A percentile compares a stretch with the other conserved stretches of the same genome.
These are phyloP conservation scores for Anas platyrhynchos DNA, from an alignment of 2,113 vertebrate species.

Conservation along the genomic window DNA sequence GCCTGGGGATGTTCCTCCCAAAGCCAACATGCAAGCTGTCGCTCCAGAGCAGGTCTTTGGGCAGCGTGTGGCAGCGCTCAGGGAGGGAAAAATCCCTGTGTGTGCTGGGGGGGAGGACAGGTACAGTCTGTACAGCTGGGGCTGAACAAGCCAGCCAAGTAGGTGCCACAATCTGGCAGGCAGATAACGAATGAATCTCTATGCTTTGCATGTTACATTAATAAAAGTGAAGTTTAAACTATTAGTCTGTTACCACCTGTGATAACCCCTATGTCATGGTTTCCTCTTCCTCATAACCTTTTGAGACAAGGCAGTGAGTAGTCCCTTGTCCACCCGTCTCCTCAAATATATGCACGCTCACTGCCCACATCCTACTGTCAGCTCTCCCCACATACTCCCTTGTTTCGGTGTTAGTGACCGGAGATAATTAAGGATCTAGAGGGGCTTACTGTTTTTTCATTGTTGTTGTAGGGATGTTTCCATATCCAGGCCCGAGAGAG, in stretches of 20 bases:
- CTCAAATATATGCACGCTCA: rapidly evolving
- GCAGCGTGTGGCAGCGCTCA: not conserved
- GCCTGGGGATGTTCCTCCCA: not conserved
- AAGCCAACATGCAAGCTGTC: not conserved
- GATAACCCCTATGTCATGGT: rapidly evolving
- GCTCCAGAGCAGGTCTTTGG: not conserved
- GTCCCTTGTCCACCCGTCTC: not conserved
- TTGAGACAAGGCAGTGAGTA: not conserved
- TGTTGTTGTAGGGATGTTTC: not conserved
- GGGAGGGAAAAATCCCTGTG: not conserved
- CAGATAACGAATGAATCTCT: not conserved
- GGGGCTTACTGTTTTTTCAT: not conserved
- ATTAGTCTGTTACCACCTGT: not conserved
- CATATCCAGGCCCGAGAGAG: not conserved
- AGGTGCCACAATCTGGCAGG: not conserved
- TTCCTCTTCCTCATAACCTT: not conserved
- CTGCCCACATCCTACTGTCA: not conserved
- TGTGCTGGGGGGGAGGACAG: not conserved
- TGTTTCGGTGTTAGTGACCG: not conserved
- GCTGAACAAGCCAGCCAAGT: not conserved
- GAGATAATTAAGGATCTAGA: not conserved
- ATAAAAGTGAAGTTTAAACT: not conserved
- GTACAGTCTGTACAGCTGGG: not conserved
- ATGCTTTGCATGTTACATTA: not conserved
- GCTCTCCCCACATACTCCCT: not conserved